phyloP scores from a whole-genome alignment of 2,797 vertebrate genomes.

The Urosaurus nigricauda region DNA sequence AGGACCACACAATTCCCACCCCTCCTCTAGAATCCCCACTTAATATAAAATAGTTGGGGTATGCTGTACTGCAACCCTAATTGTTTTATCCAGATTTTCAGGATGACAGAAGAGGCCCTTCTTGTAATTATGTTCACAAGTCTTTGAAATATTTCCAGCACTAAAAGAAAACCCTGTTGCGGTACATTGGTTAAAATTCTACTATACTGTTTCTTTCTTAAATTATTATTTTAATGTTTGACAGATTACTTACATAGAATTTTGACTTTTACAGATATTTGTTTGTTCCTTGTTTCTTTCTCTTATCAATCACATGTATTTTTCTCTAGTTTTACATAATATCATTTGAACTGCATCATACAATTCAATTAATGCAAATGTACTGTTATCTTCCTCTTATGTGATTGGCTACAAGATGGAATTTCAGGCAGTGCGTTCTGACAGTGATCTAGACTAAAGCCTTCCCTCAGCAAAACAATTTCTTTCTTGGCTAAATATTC shows the following conservation, averaged over 20 bases:
- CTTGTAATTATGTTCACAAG: neutral
- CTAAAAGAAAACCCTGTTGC: no score
- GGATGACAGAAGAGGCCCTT: neutral
- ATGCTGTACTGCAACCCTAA: neutral
- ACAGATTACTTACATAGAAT: neutral
- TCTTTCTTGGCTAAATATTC: neutral
- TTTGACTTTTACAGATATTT: neutral
- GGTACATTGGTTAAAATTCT: no score
- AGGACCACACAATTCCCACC: no score
- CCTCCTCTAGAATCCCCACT: neutral
- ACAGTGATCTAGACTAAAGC: neutral
- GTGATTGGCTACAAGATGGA: neutral
- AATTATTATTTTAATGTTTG: neutral
- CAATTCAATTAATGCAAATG: slow-evolving; percentile 11
- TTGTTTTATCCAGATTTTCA: neutral
- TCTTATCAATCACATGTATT: neutral
- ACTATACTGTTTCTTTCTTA: no score
- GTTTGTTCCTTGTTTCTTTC: neutral
- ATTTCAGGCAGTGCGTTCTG: neutral
- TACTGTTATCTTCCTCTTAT: slow-evolving; percentile 9
- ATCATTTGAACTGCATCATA: neutral
- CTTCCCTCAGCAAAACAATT: slow-evolving; percentile 4
- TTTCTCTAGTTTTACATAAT: neutral
- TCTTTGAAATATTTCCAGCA: neutral
- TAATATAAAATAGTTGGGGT: neutral